Percentiles rank a stretch among this genome's conserved stretches.
Conservation (phyloP, 2,797 vertebrate species). For the Ficedula albicollis region DNA sequence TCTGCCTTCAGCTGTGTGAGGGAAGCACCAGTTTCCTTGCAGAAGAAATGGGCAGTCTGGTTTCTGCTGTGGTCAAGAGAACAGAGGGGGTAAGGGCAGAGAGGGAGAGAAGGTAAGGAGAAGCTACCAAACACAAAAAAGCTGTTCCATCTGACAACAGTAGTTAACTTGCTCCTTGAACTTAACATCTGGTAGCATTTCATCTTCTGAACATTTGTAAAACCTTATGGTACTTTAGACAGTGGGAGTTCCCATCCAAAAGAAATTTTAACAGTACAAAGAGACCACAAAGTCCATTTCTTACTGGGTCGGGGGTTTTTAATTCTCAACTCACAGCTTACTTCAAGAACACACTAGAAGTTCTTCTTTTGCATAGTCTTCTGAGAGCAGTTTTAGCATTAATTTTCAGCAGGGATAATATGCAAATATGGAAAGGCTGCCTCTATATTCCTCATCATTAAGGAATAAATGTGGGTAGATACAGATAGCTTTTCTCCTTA, state of each 20-base stretch:
- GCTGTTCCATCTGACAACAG: constrained; percentile 49
- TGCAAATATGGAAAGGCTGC: not conserved
- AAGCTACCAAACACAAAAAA: constrained; percentile 29
- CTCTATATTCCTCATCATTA: not conserved
- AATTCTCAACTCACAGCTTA: constrained; percentile 38
- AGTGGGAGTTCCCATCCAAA: constrained; percentile 68
- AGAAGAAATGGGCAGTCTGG: not conserved
- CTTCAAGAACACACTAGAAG: not conserved
- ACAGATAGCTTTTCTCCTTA: not conserved
- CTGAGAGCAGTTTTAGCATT: not conserved
- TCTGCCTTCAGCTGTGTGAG: not conserved
- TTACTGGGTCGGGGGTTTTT: constrained; percentile 40
- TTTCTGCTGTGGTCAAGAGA: not conserved
- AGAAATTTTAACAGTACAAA: constrained; percentile 70
- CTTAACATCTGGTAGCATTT: constrained; percentile 78
- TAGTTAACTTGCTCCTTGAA: constrained; percentile 63
- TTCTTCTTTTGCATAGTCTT: constrained; percentile 3
- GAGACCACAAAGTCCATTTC: constrained; percentile 63
- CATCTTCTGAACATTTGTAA: constrained; percentile 77
- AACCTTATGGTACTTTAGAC: constrained; percentile 72
- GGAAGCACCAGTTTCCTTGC: not conserved
- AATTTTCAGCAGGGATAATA: constrained; percentile 13
- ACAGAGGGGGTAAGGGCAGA: not conserved
- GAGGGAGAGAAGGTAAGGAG: not conserved
- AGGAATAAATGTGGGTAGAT: not conserved